Evolutionary conservation across 2,797 vertebrate genomes (phyloP).

Genomic region (Danio albolineatus): DNA sequence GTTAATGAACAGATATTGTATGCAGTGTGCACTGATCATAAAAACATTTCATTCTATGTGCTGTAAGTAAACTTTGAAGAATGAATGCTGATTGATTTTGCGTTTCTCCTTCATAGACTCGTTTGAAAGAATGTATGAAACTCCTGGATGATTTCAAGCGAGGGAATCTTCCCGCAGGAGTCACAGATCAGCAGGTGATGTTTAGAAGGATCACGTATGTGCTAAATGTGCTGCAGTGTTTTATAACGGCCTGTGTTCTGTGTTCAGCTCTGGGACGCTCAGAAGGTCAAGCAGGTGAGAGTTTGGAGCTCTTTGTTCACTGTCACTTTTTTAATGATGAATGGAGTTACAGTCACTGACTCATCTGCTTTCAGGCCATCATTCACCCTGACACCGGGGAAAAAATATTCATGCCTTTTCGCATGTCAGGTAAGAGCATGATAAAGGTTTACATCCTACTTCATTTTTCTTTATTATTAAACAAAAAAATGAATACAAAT

Average conservation of each 20-base stretch:
- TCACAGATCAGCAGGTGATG: slow-evolving; percentile 76
- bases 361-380: slow-evolving; percentile 87
- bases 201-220: background rate
- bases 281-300: slow-evolving; percentile 98
- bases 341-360: slow-evolving; percentile 51
- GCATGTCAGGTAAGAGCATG: slow-evolving; percentile 91
- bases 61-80: background rate
- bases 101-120: slow-evolving; percentile 74
- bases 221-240: slow-evolving; percentile 8
- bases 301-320: background rate
- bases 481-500: too few species aligned
- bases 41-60: background rate
- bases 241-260: background rate
- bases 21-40: too few species aligned
- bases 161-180: slow-evolving; percentile 83
- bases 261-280: slow-evolving; percentile 94
- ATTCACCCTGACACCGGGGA: slow-evolving; percentile 96
- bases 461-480: too few species aligned
- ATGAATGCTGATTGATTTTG: background rate
- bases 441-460: background rate
- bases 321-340: background rate
- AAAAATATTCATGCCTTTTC: slow-evolving; percentile 99
- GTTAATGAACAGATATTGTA: too few species aligned
- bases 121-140: slow-evolving; percentile 86
- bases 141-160: slow-evolving; percentile 92